Base-by-base conservation (phyloP, 2,113 vertebrate species). In the Anthoscopus minutus region DNA sequence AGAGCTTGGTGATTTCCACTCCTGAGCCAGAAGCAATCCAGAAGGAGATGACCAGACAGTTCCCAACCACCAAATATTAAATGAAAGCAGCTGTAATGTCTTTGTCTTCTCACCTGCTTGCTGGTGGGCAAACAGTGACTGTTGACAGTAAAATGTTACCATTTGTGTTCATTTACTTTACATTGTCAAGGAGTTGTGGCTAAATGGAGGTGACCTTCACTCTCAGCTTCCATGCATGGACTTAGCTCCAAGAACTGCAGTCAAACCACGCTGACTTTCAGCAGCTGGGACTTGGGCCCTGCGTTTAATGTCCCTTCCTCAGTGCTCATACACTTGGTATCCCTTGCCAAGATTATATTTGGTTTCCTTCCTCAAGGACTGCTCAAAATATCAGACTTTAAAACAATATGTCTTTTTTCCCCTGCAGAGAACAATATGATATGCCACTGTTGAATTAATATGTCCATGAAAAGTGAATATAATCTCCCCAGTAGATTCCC, bases 321-420 rank as follows among this genome's bases (percentile, higher is more conserved):
- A 0, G 44, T 57, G 66, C 82, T 93, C 74, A 11, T 33, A 56
- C 48, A 40, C 53, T 84, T 5, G 1, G 13, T 47, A 80, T 88
- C 78, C 65, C 86, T 86, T 95, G 86, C 89, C 94, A 93, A 89
- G 74, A 17, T 72, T 89, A 44, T 92, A 83, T 93, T 97, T 96
- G 74, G 88, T 95, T 94, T 96, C 81, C 92, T 94, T 96, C 92
- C 93, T 97, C 78, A 88, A 96, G 95, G 94, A 86, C 81, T 47
- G 74, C 72, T 95, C 88, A 77, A 89, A 93, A 83, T 86, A 94
- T 86, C 73, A 23, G 85, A 81, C 88, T 95, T 90, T 61, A 88
- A 88, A 92, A 89, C 84, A 94, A 71, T 60, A 61, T 78, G 77
- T 64, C 92, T 78, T 81, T 92, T 92, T 94, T 42, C 25, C 81